phyloP scores from a whole-genome alignment of 2,113 vertebrate genomes.

The Lepisosteus oculatus region DNA sequence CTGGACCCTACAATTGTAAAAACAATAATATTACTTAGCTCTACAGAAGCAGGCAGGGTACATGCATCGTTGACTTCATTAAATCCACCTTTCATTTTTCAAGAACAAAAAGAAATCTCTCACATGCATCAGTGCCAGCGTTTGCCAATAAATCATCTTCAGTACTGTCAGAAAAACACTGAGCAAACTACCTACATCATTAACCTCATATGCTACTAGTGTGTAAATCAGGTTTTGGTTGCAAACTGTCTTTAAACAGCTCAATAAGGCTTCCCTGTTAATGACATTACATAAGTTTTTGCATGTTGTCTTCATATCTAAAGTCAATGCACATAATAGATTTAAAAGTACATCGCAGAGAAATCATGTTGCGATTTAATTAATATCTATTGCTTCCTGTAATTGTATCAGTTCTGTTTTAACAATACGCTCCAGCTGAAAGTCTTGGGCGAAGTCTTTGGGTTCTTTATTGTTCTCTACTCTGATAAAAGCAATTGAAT shows the following conservation, averaged over 20 bases:
- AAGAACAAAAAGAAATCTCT: too few species aligned
- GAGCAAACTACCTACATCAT: neutral
- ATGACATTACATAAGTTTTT: slow-evolving; percentile 31
- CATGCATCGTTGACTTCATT: too few species aligned
- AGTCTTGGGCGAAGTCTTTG: slow-evolving; percentile 82
- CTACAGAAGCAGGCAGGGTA: too few species aligned
- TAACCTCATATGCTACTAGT: neutral
- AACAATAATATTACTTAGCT: too few species aligned
- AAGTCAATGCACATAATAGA: slow-evolving; percentile 61
- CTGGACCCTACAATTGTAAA: neutral
- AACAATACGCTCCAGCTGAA: slow-evolving; percentile 86
- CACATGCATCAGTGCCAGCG: too few species aligned
- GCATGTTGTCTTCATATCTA: slow-evolving; percentile 54
- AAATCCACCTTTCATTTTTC: too few species aligned
- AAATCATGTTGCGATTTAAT: slow-evolving; percentile 87
- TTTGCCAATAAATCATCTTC: too few species aligned
- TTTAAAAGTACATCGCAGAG: slow-evolving; percentile 63
- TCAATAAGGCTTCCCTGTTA: neutral
- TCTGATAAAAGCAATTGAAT: slow-evolving; percentile 94
- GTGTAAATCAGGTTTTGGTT: slow-evolving; percentile 1
- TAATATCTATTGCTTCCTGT: slow-evolving; percentile 95
- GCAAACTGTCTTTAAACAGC: neutral
- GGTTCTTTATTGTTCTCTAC: slow-evolving; percentile 96
- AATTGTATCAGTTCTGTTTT: slow-evolving; percentile 90
- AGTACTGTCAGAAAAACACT: neutral